These are phyloP conservation scores for Halichoeres trimaculatus DNA, from an alignment of 2,113 vertebrate species.

Conservation along the genomic window DNA sequence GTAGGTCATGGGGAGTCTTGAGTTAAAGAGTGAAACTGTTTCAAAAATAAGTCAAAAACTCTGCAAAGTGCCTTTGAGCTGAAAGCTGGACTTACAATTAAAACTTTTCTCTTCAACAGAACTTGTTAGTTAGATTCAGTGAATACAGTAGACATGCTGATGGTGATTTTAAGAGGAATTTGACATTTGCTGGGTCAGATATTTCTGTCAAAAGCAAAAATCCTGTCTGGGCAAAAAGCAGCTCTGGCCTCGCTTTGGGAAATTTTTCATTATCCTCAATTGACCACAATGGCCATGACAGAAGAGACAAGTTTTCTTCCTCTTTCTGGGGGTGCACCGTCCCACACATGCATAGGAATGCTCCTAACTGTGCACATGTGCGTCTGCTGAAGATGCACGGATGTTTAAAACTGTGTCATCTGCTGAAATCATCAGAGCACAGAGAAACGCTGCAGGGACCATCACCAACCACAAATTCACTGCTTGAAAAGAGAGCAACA, in stretches of 20 bases:
- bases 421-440: constrained; percentile 44
- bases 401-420: constrained; percentile 65
- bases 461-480: constrained; percentile 10
- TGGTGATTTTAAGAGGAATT: neutral
- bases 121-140: neutral
- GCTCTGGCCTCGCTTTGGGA: constrained; percentile 32
- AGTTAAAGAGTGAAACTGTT: too few species aligned
- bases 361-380: constrained; percentile 15
- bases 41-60: too few species aligned
- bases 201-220: neutral
- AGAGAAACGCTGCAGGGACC: constrained; percentile 9
- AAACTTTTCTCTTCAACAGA: neutral
- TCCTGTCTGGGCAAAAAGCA: constrained; percentile 29
- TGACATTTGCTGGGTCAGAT: constrained; percentile 12
- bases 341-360: constrained; percentile 26
- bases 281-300: constrained; percentile 18
- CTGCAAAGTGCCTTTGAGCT: constrained; percentile 7
- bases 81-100: neutral
- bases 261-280: constrained; percentile 38
- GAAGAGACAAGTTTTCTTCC: constrained; percentile 23
- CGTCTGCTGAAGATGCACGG: constrained; percentile 43
- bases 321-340: constrained; percentile 1
- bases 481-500: constrained; percentile 9
- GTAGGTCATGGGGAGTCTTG: too few species aligned
- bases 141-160: neutral